Conservation (phyloP, 1,140 invertebrate species). For the Apocrypta bakeri region DNA sequence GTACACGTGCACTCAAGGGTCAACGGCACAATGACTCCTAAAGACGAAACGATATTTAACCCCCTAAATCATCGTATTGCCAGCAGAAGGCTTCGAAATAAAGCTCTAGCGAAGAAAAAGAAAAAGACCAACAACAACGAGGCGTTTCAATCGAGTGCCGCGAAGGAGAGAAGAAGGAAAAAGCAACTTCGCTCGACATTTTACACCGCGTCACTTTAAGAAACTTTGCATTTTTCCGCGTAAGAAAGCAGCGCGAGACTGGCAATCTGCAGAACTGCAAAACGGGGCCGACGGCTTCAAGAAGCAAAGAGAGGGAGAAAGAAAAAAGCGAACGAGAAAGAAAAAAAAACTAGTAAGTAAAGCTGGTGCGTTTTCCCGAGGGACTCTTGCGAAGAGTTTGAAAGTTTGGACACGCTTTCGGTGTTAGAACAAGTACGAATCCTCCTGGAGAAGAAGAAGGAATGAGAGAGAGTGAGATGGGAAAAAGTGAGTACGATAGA, state of each 20-base stretch:
- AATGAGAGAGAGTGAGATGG: slow-evolving; percentile 44
- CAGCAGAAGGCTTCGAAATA: background rate
- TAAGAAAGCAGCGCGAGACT: slow-evolving; percentile 10
- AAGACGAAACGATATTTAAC: too few relatives aligned
- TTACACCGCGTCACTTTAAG: slow-evolving; percentile 29
- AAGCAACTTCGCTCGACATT: background rate
- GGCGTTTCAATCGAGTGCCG: background rate
- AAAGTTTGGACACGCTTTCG: slow-evolving; percentile 65
- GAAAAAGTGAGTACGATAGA: slow-evolving; percentile 35
- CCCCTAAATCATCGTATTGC: background rate
- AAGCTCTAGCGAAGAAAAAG: background rate
- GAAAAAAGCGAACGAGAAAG: background rate
- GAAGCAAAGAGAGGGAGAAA: background rate
- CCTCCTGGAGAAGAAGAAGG: slow-evolving; percentile 51
- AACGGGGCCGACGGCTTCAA: background rate
- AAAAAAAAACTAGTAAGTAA: slow-evolving; percentile 10
- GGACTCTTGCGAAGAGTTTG: slow-evolving; percentile 52
- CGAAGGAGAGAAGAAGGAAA: background rate
- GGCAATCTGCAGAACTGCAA: slow-evolving; percentile 43
- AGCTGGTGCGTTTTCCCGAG: slow-evolving; percentile 7
- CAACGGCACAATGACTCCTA: too few relatives aligned
- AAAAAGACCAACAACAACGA: background rate
- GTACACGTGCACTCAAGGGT: too few relatives aligned
- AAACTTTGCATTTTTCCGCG: slow-evolving; percentile 44
- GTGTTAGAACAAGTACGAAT: slow-evolving; percentile 50